Base-by-base conservation (phyloP, 2,888 invertebrate species). In the Opisthograptis luteolata region DNA sequence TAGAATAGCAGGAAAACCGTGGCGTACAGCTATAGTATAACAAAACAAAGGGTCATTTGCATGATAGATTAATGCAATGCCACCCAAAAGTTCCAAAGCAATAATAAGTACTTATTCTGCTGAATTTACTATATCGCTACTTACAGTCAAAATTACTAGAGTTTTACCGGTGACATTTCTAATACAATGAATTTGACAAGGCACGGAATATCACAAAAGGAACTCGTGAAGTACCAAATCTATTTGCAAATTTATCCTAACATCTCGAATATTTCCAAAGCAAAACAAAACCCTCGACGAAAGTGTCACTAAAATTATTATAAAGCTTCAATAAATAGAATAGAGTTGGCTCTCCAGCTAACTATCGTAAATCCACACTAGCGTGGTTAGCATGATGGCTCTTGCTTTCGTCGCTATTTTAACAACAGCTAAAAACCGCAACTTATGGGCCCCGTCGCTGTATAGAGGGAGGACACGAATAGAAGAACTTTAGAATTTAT, bases 401-500 rank as follows among this genome's bases (percentile, higher is more conserved):
- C 32, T 28, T 25, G 22, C 50, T 44, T 34, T 39, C 43, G 13
- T 43, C 39, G 34, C 39, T 50, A 4, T 44, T 50, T 40, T 32
- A 34, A 30, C 39, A 50, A 44, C 50, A 34, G 20, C 50, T 50
- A 44, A 44, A 37, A 43, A 50, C 50, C 50, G 15, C 50, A 50
- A 50, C 28, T 50, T 50, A 50, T 44, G 50, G 17, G 5, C 17
- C 10, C 19, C 5, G 37, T 3, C 19, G 27, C 15, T 17, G 32
- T 27, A 34, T 39, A 25, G 39, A 13, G 10, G 24, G 17, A 3
- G 9, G 15, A 31, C 48, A 48, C 42, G 48, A 37, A 41, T 25
- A 19, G 15, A 24, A 30, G 3, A 30, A 41, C 36, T 42, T 43
- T 39, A 8, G 20, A 37, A 39, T 43, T 49, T 49, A 43, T 43